phyloP scores from a whole-genome alignment of 2,113 vertebrate genomes.

The Cyphomyrus plagiostoma region DNA sequence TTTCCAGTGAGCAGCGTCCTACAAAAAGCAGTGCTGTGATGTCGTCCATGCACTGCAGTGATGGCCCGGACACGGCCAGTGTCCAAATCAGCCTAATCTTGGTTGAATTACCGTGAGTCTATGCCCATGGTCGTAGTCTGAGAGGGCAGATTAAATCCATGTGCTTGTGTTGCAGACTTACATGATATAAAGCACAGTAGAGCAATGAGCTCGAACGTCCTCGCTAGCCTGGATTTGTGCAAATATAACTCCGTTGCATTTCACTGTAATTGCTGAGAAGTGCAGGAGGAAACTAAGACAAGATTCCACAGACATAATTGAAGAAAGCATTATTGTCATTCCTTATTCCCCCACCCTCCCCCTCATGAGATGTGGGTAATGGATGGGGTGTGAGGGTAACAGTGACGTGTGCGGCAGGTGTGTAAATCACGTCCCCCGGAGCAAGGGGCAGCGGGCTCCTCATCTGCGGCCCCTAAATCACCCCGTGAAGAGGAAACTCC shows the following conservation, averaged over 20 bases:
- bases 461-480: slow-evolving; percentile 2
- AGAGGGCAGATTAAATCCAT: background rate
- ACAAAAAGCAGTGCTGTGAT: background rate
- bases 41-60: background rate
- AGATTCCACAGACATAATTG: background rate
- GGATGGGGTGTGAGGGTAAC: background rate
- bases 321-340: background rate
- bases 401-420: background rate
- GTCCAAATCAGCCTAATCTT: background rate
- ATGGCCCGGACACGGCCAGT: background rate
- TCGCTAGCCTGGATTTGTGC: background rate
- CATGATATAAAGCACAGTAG: background rate
- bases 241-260: background rate
- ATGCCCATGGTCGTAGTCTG: background rate
- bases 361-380: background rate
- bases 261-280: background rate
- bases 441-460: background rate
- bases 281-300: background rate
- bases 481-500: background rate
- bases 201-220: background rate
- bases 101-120: background rate
- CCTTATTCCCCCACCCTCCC: background rate
- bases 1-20: background rate
- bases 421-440: background rate
- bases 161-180: background rate